Evolutionary conservation across 2,888 invertebrate species (phyloP).

Genomic region (Xanthostigma xanthostigma): DNA sequence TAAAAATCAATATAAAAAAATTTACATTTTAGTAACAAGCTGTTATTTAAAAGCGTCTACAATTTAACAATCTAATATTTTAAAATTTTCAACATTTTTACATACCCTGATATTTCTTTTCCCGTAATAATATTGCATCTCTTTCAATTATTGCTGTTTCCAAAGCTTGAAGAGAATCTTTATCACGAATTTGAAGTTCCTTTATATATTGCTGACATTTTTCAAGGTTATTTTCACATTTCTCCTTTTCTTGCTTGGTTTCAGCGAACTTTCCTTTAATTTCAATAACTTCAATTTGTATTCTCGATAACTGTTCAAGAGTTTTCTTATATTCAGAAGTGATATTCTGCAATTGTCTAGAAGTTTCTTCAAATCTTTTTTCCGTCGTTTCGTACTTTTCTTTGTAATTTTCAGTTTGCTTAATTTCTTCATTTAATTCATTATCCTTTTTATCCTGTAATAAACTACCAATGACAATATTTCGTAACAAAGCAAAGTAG

Average conservation of each 20-base stretch:
- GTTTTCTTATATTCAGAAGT: too few species aligned
- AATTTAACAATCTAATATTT: too few species aligned
- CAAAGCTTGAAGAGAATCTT: neutral
- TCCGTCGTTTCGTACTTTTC: constrained; percentile 25
- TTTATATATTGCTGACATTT: neutral
- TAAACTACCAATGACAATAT: too few species aligned
- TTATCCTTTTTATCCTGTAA: constrained; percentile 12
- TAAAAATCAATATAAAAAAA: constrained; percentile 13
- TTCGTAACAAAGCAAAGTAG: too few species aligned
- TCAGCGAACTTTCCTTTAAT: constrained; percentile 27
- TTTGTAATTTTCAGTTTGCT: constrained; percentile 17
- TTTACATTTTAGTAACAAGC: too few species aligned
- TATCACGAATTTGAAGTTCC: neutral
- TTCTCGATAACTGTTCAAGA: constrained; percentile 17
- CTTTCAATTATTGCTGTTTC: neutral
- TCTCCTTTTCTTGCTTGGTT: constrained; percentile 30
- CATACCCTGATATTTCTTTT: too few species aligned
- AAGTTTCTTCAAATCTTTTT: constrained; percentile 23
- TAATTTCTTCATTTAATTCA: constrained; percentile 19
- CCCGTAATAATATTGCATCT: neutral
- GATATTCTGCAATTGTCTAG: too few species aligned
- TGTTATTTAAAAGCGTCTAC: too few species aligned
- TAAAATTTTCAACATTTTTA: too few species aligned
- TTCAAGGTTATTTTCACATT: neutral
- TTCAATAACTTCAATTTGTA: constrained; percentile 15